Evolutionary conservation across 2,113 vertebrate genomes (phyloP), one percentile per base, ranked within the genome.

Genomic region (Trematocara marginatum): DNA sequence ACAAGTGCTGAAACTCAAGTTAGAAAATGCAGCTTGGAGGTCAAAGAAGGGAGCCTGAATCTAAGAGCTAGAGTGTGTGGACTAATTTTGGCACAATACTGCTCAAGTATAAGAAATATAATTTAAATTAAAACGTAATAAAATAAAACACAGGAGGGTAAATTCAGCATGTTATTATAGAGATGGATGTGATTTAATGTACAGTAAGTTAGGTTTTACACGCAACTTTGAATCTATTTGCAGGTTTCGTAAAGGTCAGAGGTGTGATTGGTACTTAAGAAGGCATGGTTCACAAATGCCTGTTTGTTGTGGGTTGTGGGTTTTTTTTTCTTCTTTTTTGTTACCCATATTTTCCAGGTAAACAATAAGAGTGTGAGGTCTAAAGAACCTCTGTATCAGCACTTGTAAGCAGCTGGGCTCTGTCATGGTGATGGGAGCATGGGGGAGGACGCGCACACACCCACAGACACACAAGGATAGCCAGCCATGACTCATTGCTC

Each of bases 351-450:
- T 47, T 79, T 52, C 15, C 78, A 90, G 86, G 51, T 83, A 80
- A 81, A 35, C 12, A 13, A 15, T 3, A 11, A 34, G 23, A 57
- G 26, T 92, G 84, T 89, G 35, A 79, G 90, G 79, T 88, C 71
- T 78, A 51, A 16, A 86, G 26, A 79, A 56, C 18, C 40, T 80
- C 84, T 42, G 57, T 86, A 92, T 88, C 88, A 86, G 87, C 85
- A 86, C 51, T 78, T 64, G 34, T 57, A 45, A 57, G 81, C 92
- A 93, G 88, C 92, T 93, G 89, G 86, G 64, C 66, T 91, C 61
- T 71, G 83, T 94, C 88, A 86, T 88, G 81, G 86, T 92, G 83
- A 78, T 49, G 42, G 7, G 40, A 7, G 31, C 16, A 34, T 45
- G 76, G 6, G 45, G 57, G 45, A n/a, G 57, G 10, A 42, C 69